A percentile compares a stretch with the other conserved stretches of the same genome.
phyloP scores from a whole-genome alignment of 1,140 invertebrate genomes.

The Dreissena rostriformis region DNA sequence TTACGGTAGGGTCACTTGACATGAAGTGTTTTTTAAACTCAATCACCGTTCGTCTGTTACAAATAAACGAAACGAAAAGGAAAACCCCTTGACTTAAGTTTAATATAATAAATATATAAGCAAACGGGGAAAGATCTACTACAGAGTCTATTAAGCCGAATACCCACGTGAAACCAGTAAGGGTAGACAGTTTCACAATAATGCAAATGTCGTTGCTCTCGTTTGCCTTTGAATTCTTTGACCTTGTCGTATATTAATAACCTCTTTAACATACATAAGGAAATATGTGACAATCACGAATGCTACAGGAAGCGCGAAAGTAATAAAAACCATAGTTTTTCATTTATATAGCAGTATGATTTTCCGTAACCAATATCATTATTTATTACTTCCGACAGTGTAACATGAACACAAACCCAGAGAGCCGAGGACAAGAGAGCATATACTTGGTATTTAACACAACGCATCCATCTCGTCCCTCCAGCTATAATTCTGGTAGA shows the following conservation, averaged over 20 bases:
- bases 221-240: constrained; percentile 2
- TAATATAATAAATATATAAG: constrained; percentile 36
- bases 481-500: background rate
- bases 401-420: background rate
- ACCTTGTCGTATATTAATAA: constrained; percentile 5
- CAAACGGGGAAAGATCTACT: background rate
- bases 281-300: constrained; percentile 23
- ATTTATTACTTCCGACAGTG: background rate
- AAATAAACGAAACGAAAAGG: constrained; percentile 24
- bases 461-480: background rate
- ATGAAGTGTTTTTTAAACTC: background rate
- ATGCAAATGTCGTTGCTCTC: constrained; percentile 25
- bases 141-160: constrained; percentile 36
- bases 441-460: background rate
- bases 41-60: constrained; percentile 12
- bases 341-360: constrained; percentile 33
- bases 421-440: background rate
- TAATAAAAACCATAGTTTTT: constrained; percentile 16
- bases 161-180: constrained; percentile 41
- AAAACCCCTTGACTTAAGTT: constrained; percentile 25
- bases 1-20: too few species aligned
- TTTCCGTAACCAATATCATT: constrained; percentile 20
- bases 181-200: constrained; percentile 38
- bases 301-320: constrained; percentile 24
- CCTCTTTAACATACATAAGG: constrained; percentile 14